Evolutionary conservation across 2,888 invertebrate species (phyloP).

Genomic region (Caenorhabditis imperialis): DNA sequence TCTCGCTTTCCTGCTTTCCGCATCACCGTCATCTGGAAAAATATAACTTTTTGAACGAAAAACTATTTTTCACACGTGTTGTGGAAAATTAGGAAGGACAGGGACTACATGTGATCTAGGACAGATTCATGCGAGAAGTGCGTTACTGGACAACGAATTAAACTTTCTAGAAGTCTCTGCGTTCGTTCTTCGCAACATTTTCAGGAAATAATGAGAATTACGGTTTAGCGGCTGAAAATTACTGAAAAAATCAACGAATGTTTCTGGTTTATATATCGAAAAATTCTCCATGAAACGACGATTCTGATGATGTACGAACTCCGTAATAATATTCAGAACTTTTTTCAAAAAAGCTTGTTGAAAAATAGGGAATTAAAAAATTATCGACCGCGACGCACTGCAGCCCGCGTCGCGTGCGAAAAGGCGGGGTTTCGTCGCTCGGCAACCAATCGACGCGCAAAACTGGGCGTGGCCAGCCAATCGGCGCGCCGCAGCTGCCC

Average conservation of each 20-base stretch:
- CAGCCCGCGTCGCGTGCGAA: conserved; percentile 24
- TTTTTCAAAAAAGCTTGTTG: neutral
- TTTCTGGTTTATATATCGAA: neutral
- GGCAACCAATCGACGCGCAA: conserved; percentile 6
- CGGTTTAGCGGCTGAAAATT: too few species aligned
- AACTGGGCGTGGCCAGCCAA: conserved; percentile 40
- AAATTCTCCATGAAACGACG: conserved; percentile 1
- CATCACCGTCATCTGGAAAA: conserved; percentile 58
- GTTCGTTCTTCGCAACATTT: conserved; percentile 15
- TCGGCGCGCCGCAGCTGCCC: conserved; percentile 16
- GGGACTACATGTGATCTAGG: too few species aligned
- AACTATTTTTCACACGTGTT: too few species aligned
- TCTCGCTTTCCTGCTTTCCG: conserved; percentile 41
- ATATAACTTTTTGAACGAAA: conserved; percentile 58
- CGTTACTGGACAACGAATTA: conserved; percentile 32
- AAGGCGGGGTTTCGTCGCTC: conserved; percentile 13
- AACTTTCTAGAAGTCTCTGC: conserved; percentile 42
- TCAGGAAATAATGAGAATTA: too few species aligned
- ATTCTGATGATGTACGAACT: too few species aligned
- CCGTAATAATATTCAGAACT: neutral
- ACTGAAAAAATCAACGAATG: neutral
- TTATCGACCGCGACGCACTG: conserved; percentile 33
- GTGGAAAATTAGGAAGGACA: neutral
- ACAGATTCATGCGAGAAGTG: conserved; percentile 19
- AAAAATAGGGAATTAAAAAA: neutral